Conservation (phyloP, 2,888 invertebrate genomes). For the Drosophila nr. perissopoda region DNA sequence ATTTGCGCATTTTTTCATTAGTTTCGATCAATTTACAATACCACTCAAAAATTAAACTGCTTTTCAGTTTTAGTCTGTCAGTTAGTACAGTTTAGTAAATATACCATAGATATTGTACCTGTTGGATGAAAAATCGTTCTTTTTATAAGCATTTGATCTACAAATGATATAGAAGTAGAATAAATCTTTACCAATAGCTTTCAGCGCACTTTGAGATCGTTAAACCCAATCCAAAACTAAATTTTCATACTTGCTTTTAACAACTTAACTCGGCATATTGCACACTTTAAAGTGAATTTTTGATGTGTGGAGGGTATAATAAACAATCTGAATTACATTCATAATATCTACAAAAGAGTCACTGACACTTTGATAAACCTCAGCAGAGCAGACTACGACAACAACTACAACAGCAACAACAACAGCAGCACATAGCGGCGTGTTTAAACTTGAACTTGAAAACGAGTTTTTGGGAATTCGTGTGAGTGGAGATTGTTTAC, state of each 20-base stretch:
- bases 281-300: neutral
- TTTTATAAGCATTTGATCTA: neutral
- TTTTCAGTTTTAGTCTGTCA: neutral
- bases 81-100: neutral
- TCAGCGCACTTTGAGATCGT: neutral
- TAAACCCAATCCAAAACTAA: neutral
- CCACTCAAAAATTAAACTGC: neutral
- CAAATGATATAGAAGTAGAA: neutral
- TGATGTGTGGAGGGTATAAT: constrained; percentile 22
- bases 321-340: constrained; percentile 44
- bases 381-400: constrained; percentile 11
- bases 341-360: constrained; percentile 69
- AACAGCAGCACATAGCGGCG: constrained; percentile 7
- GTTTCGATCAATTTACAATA: neutral
- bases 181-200: neutral
- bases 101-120: neutral
- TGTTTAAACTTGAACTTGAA: constrained; percentile 82
- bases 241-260: neutral
- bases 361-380: constrained; percentile 70
- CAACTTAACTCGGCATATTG: neutral
- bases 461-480: constrained; percentile 66
- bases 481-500: constrained; percentile 35
- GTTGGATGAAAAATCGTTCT: neutral
- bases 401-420: constrained; percentile 19
- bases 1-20: neutral